A percentile compares a stretch with the other conserved stretches of the same genome.
Conservation (phyloP, 2,888 invertebrate genomes). For the Parnassius mnemosyne region DNA sequence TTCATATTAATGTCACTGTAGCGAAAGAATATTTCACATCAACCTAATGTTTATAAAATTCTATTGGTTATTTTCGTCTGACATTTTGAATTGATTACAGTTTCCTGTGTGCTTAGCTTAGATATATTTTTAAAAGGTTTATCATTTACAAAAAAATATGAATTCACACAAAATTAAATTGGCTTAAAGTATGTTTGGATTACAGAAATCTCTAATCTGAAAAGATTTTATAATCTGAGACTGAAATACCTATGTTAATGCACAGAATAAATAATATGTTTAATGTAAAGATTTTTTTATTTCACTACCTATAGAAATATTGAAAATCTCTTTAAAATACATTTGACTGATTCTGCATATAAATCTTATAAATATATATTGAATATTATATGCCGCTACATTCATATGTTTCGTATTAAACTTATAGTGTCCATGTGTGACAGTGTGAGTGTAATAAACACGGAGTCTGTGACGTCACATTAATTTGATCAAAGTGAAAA, state of each 20-base stretch:
- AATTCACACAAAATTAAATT: too few species aligned
- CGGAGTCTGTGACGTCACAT: slow-evolving; percentile 59
- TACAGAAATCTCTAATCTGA: too few species aligned
- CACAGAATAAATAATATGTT: too few species aligned
- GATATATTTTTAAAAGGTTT: not conserved
- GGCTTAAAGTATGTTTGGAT: too few species aligned
- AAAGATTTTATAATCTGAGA: too few species aligned
- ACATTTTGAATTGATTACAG: not conserved
- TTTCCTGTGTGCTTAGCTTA: too few species aligned
- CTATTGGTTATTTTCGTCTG: not conserved
- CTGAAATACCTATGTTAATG: too few species aligned
- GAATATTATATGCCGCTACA: not conserved
- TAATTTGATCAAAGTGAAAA: slow-evolving; percentile 76
- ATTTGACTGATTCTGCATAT: slow-evolving; percentile 5
- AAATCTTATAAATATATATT: slow-evolving; percentile 7
- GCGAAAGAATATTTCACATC: slow-evolving; percentile 7
- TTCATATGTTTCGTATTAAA: slow-evolving; percentile 12
- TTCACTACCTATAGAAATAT: too few species aligned
- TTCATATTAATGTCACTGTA: slow-evolving; percentile 29
- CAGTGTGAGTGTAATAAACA: slow-evolving; percentile 42
- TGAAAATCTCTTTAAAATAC: not conserved
- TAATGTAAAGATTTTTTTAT: too few species aligned
- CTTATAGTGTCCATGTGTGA: not conserved
- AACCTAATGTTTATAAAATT: not conserved
- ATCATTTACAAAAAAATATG: not conserved